A percentile compares a stretch with the other conserved stretches of the same genome.
Evolutionary conservation across 2,888 invertebrate species (phyloP).

Genomic region (Agrotis puta): DNA sequence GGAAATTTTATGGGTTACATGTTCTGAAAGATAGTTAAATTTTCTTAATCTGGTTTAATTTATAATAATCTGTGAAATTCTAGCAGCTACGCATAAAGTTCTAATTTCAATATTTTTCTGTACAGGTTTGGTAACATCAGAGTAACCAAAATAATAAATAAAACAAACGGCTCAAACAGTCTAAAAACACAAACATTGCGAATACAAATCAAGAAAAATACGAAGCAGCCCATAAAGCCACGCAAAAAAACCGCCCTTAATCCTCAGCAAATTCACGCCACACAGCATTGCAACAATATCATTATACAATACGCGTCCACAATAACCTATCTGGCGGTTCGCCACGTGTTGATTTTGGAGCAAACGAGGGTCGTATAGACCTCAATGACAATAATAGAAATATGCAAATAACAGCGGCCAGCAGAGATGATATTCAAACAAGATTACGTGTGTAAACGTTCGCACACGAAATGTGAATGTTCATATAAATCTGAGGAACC

Average conservation of each 20-base stretch:
- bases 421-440: slow-evolving; percentile 82
- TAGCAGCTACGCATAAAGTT: no score
- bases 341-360: slow-evolving; percentile 80
- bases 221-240: slow-evolving; percentile 17
- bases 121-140: background rate
- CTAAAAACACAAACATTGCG: slow-evolving; percentile 3
- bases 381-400: slow-evolving; percentile 82
- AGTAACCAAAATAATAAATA: background rate
- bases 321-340: slow-evolving; percentile 71
- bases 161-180: background rate
- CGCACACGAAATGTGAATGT: slow-evolving; percentile 76
- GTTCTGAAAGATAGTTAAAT: background rate
- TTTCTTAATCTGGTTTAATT: background rate
- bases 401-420: slow-evolving; percentile 85
- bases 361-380: slow-evolving; percentile 73
- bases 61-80: no score
- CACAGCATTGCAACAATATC: slow-evolving; percentile 70
- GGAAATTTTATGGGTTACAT: background rate
- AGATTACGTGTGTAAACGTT: slow-evolving; percentile 83
- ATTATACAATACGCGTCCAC: slow-evolving; percentile 72
- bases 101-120: background rate
- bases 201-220: slow-evolving; percentile 16
- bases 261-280: slow-evolving; percentile 63
- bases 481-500: slow-evolving; percentile 73
- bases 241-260: slow-evolving; percentile 52